Base-by-base conservation (phyloP, 1,140 invertebrate genomes). In the Hypsibius dujardini region DNA sequence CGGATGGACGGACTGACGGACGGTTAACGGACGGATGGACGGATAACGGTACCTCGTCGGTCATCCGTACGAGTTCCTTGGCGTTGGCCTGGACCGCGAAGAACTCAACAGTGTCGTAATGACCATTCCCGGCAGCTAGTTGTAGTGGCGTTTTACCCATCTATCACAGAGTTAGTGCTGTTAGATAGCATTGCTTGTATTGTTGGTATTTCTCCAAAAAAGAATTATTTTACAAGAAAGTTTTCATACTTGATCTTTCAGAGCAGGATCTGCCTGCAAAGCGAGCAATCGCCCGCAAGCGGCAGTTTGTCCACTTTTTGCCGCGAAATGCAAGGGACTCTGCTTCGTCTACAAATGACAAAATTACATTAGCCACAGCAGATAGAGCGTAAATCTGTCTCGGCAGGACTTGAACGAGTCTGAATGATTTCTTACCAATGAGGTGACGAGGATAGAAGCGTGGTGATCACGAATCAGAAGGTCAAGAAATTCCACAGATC, bases 61-160 rank as follows among this genome's bases (percentile, higher is more conserved):
- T 56, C 7, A n/a, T 7, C 7, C 7, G 7, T n/a, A 56, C 7
- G n/a, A 56, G 50, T 56, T 56, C n/a, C 50, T 7, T 7, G 7
- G 7, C 50, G 7, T 7, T n/a, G n/a, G 50, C 7, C 7, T 7
- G 50, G n/a, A 7, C 50, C 50, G n/a, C n/a, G 47, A 99, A 83
- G 79, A 94, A 98, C 77, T 92, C 90, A 15, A 98, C 81, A 0
- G 97, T 92, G 75, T 92, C 88, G 74, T 93, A 91, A 79, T 99
- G 95, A 70, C 92, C 93, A 79, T 95, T 90, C 7, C 90, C 89
- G 2, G 94, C 93, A 15, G 95, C 94, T 77, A 95, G 95, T 87
- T 92, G 96, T 73, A 98, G 90, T 0, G 95, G 91, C 1, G 92
- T 90, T 78, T 92, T 92, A 14, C 92, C 94, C 72, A 84, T 83